A percentile compares a stretch with the other conserved stretches of the same genome.
phyloP scores from a whole-genome alignment of 2,888 invertebrate species.

The Calameuta filiformis region DNA sequence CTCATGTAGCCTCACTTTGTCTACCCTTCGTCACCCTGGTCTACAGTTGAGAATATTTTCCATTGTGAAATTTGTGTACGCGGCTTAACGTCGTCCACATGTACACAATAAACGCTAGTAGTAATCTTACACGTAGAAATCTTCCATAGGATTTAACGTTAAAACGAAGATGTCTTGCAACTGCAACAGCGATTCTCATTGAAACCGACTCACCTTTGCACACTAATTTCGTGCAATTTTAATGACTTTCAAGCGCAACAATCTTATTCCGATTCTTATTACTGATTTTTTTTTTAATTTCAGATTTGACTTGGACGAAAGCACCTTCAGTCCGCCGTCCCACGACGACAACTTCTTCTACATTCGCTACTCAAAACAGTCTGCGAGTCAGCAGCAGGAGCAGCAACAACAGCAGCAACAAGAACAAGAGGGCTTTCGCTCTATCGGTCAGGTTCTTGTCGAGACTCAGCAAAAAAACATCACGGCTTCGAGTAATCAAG shows the following conservation, averaged over 20 bases:
- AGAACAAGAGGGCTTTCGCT: slow-evolving; percentile 42
- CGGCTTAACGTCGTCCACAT: background rate
- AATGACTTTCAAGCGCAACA: background rate
- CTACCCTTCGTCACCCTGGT: background rate
- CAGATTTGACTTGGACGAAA: slow-evolving; percentile 72
- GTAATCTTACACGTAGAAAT: background rate
- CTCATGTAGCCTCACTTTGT: background rate
- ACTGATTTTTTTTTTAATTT: slow-evolving; percentile 21
- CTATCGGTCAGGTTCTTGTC: slow-evolving; percentile 47
- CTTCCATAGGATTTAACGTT: background rate
- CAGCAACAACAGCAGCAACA: slow-evolving; percentile 29
- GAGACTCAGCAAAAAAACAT: slow-evolving; percentile 33
- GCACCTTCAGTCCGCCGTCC: slow-evolving; percentile 77
- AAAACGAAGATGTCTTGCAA: background rate
- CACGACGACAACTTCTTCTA: slow-evolving; percentile 81
- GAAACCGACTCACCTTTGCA: background rate
- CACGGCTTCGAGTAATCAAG: slow-evolving; percentile 19
- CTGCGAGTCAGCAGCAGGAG: slow-evolving; percentile 26
- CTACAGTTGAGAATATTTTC: background rate
- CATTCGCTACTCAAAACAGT: slow-evolving; percentile 69
- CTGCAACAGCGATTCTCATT: no score
- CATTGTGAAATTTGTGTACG: background rate
- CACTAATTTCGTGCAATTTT: background rate
- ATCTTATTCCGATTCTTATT: background rate
- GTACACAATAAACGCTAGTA: background rate